Evolutionary conservation across 2,797 vertebrate species (phyloP), one percentile per base, ranked within the genome.

Genomic region (Synaphobranchus kaupii): DNA sequence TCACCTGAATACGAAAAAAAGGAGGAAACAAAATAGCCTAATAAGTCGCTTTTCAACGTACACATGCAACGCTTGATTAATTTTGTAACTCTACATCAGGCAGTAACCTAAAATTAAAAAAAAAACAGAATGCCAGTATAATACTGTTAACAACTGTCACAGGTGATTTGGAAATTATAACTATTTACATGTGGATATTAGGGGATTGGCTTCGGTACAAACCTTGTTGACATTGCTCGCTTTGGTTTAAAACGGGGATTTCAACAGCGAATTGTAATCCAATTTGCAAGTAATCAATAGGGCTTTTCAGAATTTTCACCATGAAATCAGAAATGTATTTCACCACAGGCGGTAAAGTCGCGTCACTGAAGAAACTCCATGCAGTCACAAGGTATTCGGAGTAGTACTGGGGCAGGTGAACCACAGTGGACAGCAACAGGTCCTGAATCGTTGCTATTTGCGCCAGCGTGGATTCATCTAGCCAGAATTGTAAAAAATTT

Each of bases 221-320:
- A 97, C 96, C 95, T 95, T 96, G 94, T n/a, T 90, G 87, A 88
- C 96, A 97, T 56, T 90, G 92, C 17, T 93, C 92, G 28, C 25
- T 83, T 88, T 86, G 84, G 15, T 95, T 92, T 86, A 96, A 83
- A 54, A 90, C 90, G 4, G 96, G 95, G 31, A 94, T 78, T 83
- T 90, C 86, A 9, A 96, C 93, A 56, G 93, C 94, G 87, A 97
- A 91, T 89, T 96, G 95, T 88, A 97, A 88, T 58, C 91, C 94
- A 76, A 96, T 90, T 82, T 92, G 91, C 52, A 95, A 44, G 31
- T 92, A 96, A 80, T 96, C 94, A 84, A 94, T 84, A 0, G 95
- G 94, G 4, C 85, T 90, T 85, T 95, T 89, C 73, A 96, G 85
- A 0, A 94, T 5, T 0, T 86, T 88, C 25, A 92, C 88, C 22